Conservation (phyloP, 2,797 vertebrate species). For the Cossypha polioptera region DNA sequence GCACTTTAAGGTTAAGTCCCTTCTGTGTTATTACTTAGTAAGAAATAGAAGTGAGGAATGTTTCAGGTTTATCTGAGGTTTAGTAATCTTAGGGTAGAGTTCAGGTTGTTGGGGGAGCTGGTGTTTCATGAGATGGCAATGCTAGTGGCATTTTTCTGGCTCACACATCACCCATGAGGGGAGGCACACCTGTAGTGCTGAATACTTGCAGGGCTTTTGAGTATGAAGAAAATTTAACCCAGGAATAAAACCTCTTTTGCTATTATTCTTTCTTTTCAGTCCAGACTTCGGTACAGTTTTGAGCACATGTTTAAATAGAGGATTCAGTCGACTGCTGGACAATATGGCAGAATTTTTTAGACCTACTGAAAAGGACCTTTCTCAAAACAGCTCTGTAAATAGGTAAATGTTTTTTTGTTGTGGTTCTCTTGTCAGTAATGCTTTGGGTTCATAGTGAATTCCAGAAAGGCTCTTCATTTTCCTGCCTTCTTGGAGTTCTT, state of each 20-base stretch:
- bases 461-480: neutral
- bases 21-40: neutral
- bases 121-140: neutral
- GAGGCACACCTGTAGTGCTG: neutral
- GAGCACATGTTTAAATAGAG: constrained; percentile 86
- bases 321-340: constrained; percentile 92
- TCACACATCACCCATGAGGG: rapidly evolving
- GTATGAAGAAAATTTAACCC: neutral
- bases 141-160: neutral
- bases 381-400: constrained; percentile 72
- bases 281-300: constrained; percentile 90
- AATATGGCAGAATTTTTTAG: constrained; percentile 96
- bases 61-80: neutral
- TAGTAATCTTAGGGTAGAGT: neutral
- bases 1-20: neutral
- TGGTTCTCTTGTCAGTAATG: neutral
- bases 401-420: constrained; percentile 73
- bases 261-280: constrained; percentile 65
- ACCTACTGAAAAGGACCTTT: constrained; percentile 81
- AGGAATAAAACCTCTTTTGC: neutral
- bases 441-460: neutral
- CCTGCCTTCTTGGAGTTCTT: neutral
- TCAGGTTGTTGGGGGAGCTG: neutral
- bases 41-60: neutral
- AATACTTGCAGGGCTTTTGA: neutral